phyloP scores from a whole-genome alignment of 2,888 invertebrate genomes.

The Megalurothrips usitatus region DNA sequence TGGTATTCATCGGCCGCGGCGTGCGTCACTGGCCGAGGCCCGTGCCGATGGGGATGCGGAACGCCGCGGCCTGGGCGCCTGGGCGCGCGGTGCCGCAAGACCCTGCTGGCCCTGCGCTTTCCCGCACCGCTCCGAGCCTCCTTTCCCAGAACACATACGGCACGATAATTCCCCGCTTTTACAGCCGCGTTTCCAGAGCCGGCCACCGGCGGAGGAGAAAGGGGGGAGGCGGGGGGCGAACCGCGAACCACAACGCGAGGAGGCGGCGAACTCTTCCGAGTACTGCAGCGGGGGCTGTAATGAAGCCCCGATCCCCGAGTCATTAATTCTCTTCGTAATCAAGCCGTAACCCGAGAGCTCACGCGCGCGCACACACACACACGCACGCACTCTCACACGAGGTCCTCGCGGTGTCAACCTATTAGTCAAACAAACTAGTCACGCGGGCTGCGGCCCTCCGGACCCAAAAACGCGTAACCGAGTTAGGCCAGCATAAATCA shows the following conservation, averaged over 20 bases:
- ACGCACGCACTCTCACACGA: no score
- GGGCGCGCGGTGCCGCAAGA: not conserved
- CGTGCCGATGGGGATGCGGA: no score
- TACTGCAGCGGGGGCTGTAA: not conserved
- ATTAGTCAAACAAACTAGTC: not conserved
- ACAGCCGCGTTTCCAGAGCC: not conserved
- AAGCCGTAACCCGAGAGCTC: not conserved
- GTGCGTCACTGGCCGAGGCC: not conserved
- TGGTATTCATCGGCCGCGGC: conserved; percentile 3
- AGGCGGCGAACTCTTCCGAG: not conserved
- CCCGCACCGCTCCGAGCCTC: not conserved
- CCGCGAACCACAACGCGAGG: not conserved
- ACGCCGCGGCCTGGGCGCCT: not conserved
- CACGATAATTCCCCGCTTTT: conserved; percentile 6
- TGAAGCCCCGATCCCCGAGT: not conserved
- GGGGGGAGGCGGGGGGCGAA: not conserved
- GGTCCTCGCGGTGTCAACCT: not conserved
- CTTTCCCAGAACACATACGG: conserved; percentile 8
- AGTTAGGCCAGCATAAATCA: not conserved
- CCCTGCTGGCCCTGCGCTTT: not conserved
- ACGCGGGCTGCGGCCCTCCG: no score
- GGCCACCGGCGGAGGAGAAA: not conserved
- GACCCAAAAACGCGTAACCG: not conserved
- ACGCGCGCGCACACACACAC: not conserved
- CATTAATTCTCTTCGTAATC: not conserved